Evolutionary conservation across 1,140 invertebrate species (phyloP), one percentile per base, ranked within the genome.

Genomic region (Tribolium castaneum): DNA sequence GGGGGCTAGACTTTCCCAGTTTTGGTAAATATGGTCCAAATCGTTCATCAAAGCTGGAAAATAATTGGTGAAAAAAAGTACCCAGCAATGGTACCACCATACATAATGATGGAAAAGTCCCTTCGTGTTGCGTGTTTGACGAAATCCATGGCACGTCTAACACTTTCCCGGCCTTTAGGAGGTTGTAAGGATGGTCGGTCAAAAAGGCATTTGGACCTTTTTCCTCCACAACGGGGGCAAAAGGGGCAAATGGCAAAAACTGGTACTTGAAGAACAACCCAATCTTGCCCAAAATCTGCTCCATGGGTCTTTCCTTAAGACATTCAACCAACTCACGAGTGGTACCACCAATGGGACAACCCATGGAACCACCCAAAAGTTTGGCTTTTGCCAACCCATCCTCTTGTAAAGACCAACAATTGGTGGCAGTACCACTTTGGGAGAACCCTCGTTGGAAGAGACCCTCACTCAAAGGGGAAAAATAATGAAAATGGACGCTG

Each of bases 391-490:
- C 88, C 1, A 89, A 84, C 0, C 93, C 88, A 39, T 92, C 90
- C 82, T 92, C 88, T 1, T 91, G 89, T 45, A 93, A 87, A 0
- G 93, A 90, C 95, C 93, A 97, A 1, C 90, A 90, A 80, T 90
- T 87, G 0, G 95, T 86, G 3, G 92, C 90, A 9, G 92, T 92
- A 0, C 95, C 96, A 83, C 94, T 96, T 86, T 93, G 91, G 0
- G 95, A 92, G 51, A 96, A 92, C 2, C 93, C 94, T 73, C 91
- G 89, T 84, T 91, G 85, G 82, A 94, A 92, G 34, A 93, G 85
- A 78, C 89, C 91, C 91, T 79, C 76, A 52, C 19, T 51, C 25
- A 87, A 82, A 2, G 88, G 88, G 14, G 90, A 90, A n/a, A 91
- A 62, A 56, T 89, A 82, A 82, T 94, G 93, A 83, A 92, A 90